phyloP scores from a whole-genome alignment of 2,797 vertebrate species.

The Thamnophis elegans region DNA sequence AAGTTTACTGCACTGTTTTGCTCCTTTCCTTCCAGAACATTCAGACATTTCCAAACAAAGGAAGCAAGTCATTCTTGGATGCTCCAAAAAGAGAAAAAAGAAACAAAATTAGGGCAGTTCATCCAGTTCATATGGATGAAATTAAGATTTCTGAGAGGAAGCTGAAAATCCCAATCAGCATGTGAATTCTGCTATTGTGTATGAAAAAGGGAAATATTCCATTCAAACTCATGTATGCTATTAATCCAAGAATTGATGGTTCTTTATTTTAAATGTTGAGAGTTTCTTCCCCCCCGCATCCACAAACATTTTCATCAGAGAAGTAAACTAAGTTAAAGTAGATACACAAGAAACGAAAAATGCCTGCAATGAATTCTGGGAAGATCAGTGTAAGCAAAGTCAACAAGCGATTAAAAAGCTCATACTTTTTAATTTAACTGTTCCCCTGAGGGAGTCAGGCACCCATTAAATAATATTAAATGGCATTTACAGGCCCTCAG shows the following conservation, averaged over 20 bases:
- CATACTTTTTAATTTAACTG: background rate
- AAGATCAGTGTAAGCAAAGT: background rate
- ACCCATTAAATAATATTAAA: no score
- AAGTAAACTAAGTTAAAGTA: background rate
- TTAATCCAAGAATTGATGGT: background rate
- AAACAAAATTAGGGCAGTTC: background rate
- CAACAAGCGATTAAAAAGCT: rapidly evolving
- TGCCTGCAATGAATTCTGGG: background rate
- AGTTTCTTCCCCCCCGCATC: background rate
- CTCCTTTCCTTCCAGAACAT: background rate
- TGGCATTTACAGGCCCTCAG: background rate
- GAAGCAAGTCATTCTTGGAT: background rate
- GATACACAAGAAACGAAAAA: background rate
- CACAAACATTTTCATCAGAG: background rate
- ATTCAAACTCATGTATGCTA: background rate
- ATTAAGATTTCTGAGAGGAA: background rate
- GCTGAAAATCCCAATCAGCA: conserved; percentile 7
- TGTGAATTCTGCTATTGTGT: background rate
- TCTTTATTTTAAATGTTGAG: background rate
- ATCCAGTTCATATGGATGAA: conserved; percentile 4
- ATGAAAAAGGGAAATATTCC: background rate
- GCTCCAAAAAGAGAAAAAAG: background rate
- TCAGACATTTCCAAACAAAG: background rate
- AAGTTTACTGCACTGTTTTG: background rate
- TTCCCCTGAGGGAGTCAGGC: background rate